phyloP scores from a whole-genome alignment of 1,140 invertebrate species.

The Cyclina sinensis region DNA sequence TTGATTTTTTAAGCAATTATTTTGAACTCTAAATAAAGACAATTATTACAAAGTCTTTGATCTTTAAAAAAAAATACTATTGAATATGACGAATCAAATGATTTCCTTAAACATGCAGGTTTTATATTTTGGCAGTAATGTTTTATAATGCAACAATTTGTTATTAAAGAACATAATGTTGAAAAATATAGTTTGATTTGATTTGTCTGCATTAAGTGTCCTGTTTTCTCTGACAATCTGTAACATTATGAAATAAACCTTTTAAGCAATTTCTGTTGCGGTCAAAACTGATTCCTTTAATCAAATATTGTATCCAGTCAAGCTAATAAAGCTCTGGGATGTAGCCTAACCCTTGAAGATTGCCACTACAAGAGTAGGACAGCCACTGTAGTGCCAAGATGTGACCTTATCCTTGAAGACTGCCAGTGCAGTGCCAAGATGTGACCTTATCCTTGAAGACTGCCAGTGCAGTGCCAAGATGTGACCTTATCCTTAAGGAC shows the following conservation, averaged over 20 bases:
- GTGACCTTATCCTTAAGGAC: too few species aligned
- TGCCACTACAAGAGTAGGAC: too few species aligned
- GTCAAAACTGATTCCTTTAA: too few species aligned
- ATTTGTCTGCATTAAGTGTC: not conserved
- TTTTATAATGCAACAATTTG: not conserved
- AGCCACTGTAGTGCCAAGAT: too few species aligned
- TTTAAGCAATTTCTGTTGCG: not conserved
- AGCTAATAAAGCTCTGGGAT: too few species aligned
- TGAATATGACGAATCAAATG: not conserved
- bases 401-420: too few species aligned
- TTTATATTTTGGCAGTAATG: constrained; percentile 10
- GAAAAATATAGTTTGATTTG: constrained; percentile 17
- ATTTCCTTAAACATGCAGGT: constrained; percentile 13
- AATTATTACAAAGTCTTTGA: constrained; percentile 30
- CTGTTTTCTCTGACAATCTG: constrained; percentile 16
- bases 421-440: too few species aligned
- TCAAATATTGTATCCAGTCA: too few species aligned
- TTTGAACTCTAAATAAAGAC: not conserved
- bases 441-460: too few species aligned
- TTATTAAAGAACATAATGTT: too few species aligned
- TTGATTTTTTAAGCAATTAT: constrained; percentile 12
- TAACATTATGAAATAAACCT: not conserved
- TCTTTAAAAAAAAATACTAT: constrained; percentile 21
- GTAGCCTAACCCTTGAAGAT: too few species aligned
- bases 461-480: too few species aligned